A percentile compares a stretch with the other conserved stretches of the same genome.
Conservation (phyloP, 2,113 vertebrate species). For the Cyanistes caeruleus region DNA sequence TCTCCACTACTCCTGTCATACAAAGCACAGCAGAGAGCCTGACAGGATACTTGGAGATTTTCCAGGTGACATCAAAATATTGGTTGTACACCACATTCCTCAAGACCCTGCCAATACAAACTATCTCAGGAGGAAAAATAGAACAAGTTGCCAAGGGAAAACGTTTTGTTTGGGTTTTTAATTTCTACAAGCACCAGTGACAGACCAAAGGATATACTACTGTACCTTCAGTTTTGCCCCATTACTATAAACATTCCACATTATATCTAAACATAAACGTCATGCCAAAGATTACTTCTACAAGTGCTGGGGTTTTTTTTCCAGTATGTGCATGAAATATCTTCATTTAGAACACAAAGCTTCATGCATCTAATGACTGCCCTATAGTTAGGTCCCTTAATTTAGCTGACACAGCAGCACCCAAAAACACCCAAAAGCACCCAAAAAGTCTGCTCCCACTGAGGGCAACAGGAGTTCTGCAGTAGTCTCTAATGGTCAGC, state of each 20-base stretch:
- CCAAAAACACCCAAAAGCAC: not conserved
- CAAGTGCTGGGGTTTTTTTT: not conserved
- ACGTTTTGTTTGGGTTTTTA: not conserved
- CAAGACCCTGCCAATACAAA: not conserved
- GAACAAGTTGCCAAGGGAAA: not conserved
- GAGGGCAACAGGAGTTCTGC: not conserved
- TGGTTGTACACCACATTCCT: not conserved
- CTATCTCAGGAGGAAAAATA: not conserved
- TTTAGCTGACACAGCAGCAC: not conserved
- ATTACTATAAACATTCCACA: not conserved
- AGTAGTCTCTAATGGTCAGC: not conserved
- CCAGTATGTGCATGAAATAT: not conserved
- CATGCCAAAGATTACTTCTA: not conserved
- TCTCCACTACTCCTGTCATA: not conserved
- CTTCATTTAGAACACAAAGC: not conserved
- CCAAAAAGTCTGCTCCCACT: not conserved
- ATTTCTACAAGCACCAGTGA: not conserved
- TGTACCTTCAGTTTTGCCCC: not conserved
- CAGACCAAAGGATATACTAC: not conserved
- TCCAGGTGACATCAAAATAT: not conserved
- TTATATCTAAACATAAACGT: not conserved
- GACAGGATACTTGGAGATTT: not conserved
- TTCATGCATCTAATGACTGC: not conserved
- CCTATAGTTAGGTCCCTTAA: not conserved
- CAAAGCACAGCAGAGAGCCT: not conserved